These are phyloP conservation scores for Tursiops truncatus DNA, from an alignment of 2,113 vertebrate genomes.

Conservation along the genomic window DNA sequence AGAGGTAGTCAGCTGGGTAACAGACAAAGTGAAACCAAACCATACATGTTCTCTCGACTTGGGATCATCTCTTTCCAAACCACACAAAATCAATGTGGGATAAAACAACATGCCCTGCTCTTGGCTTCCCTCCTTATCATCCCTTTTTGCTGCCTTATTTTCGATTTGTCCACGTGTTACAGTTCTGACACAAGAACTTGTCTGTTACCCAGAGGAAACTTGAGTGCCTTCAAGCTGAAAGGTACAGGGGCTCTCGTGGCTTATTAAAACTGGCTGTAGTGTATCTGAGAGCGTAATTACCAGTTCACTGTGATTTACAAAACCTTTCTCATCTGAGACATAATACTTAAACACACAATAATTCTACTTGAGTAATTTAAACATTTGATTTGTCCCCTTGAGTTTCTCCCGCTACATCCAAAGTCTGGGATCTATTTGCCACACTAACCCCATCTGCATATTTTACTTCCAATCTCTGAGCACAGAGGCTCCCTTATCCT, in stretches of 20 bases:
- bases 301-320: conserved; percentile 61
- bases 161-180: conserved; percentile 18
- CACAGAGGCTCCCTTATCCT: neutral
- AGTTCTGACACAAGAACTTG: neutral
- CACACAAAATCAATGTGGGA: neutral
- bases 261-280: conserved; percentile 39
- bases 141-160: neutral
- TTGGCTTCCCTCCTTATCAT: neutral
- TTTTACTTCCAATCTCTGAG: neutral
- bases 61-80: neutral
- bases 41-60: neutral
- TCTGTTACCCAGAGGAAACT: neutral
- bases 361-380: conserved; percentile 34
- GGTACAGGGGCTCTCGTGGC: neutral
- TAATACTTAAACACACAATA: conserved; percentile 47
- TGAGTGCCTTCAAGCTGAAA: neutral
- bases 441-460: neutral
- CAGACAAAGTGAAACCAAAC: neutral
- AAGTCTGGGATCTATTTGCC: neutral
- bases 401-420: neutral
- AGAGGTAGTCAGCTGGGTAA: neutral
- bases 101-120: neutral
- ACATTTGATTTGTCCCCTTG: neutral
- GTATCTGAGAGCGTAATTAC: conserved; percentile 42
- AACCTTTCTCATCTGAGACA: conserved; percentile 49